These are phyloP conservation scores for Taenaris catops DNA, from an alignment of 2,888 invertebrate species.

Conservation along the genomic window DNA sequence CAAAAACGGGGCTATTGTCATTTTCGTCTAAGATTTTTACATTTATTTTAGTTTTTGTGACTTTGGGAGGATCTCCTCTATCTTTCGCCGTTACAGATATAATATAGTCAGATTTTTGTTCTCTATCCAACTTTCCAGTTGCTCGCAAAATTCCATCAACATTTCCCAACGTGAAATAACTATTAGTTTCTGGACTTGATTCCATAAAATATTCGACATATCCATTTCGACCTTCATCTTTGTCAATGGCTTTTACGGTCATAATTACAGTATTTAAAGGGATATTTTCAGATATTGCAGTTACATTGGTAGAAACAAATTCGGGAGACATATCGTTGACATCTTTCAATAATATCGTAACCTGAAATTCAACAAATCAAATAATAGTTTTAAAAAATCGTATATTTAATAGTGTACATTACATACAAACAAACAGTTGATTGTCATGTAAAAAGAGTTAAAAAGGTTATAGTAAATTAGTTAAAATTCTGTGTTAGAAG, in stretches of 20 bases:
- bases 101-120: constrained; percentile 86
- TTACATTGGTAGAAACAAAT: constrained; percentile 89
- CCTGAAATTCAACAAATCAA: constrained; percentile 83
- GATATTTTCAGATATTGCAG: constrained; percentile 91
- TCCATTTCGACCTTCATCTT: constrained; percentile 94
- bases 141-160: constrained; percentile 93
- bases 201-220: constrained; percentile 92
- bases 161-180: constrained; percentile 89
- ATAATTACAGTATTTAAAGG: constrained; percentile 92
- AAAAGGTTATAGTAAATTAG: no score
- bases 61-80: constrained; percentile 90
- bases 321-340: constrained; percentile 95
- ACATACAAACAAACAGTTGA: no score
- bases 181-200: constrained; percentile 81
- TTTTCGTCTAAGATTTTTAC: constrained; percentile 92
- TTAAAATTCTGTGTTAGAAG: no score
- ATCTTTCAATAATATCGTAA: constrained; percentile 92
- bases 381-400: neutral
- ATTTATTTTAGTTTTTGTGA: constrained; percentile 83
- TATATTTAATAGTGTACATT: no score
- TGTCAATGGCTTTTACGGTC: constrained; percentile 93
- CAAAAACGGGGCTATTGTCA: constrained; percentile 93
- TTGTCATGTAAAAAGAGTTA: no score
- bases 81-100: constrained; percentile 91
- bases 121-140: constrained; percentile 92